Evolutionary conservation across 2,888 invertebrate genomes (phyloP), one percentile per base, ranked within the genome.

Genomic region (Shargacucullia verbasci): DNA sequence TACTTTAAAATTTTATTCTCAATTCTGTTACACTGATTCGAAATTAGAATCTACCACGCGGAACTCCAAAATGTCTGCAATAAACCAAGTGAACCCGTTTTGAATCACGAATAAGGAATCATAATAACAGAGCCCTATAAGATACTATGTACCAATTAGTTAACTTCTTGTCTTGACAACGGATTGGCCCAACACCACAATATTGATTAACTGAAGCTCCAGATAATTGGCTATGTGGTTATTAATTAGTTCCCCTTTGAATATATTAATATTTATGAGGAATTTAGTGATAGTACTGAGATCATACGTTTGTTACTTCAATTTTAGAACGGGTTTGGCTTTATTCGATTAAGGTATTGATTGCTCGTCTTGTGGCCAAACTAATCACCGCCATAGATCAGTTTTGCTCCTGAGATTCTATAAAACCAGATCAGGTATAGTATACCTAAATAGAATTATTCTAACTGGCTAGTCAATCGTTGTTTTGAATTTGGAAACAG

Each of bases 71-170:
- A 40, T 10, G 41, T 29, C 58, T 7, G 48, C 59, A 59, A 68
- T 61, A 63, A 72, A 67, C 55, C 52, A 64, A 70, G 62, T 66
- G 67, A 72, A 62, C 50, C 58, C 54, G 59, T 72, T 69, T 70
- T 58, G 61, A 58, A 62, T 61, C 59, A 55, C 59, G 66, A 78
- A 64, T 78, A 80, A 73, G 73, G 69, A 66, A 58, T 81, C 82
- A 84, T 84, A 84, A 84, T 79, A 85, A 80, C 81, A 77, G 58
- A 76, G 74, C 72, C 74, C 73, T 70, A 69, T 54, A 81, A 82
- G 83, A 89, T 85, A 84, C 53, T 82, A 83, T 71, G 71, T 58
- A 71, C 86, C 89, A 90, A 90, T 91, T 90, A 90, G 83, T 84
- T 80, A 70, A 84, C 85, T 84, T 78, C 87, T 83, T 86, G 87